Base-by-base conservation (phyloP, 1,140 invertebrate genomes). In the Chrysoperla carnea region DNA sequence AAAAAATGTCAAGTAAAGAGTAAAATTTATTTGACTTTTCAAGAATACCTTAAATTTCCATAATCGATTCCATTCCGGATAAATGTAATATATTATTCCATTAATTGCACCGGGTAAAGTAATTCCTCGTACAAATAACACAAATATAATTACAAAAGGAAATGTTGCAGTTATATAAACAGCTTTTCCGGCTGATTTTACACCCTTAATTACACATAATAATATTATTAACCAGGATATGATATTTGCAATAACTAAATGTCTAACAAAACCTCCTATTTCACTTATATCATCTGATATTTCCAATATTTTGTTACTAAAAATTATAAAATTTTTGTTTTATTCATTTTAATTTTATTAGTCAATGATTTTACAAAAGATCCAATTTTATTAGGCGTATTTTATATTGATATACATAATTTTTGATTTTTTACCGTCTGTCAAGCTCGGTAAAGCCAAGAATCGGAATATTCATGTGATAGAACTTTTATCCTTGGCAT, bases 141-240 rank as follows among this genome's bases (percentile, higher is more conserved):
- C 59, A 14, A 76, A 69, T 1, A 92, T 63, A 29, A 91, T 75
- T 11, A 89, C 49, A 59, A 89, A 89, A 0, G 87, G 86, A 60
- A 90, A 90, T 14, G 81, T 67, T 1, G 85, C 85, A 1, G 84
- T 85, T 54, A 87, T 86, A 56, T 88, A 89, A 6, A 85, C 81
- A 23, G 81, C 80, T 72, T 83, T 69, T 47, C 77, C 76, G 33
- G 78, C 75, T 37, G 75, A 73, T 60, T 81, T 76, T 14, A 91
- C 81, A 37, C 87, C 87, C 51, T 83, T 81, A 50, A 78, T 75
- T 44, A 90, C 73, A 53, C 83, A 85, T 14, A 84, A 55, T 57
- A 81, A 90, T 0, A 89, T 72, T 17, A 84, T 59, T 28, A 82
- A 53, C 86, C 87, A 91, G n/a, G 82, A 67, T 31, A 78, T 56